Evolutionary conservation across 2,888 invertebrate genomes (phyloP), one percentile per base, ranked within the genome.

Genomic region (Eutolmus rufibarbis): DNA sequence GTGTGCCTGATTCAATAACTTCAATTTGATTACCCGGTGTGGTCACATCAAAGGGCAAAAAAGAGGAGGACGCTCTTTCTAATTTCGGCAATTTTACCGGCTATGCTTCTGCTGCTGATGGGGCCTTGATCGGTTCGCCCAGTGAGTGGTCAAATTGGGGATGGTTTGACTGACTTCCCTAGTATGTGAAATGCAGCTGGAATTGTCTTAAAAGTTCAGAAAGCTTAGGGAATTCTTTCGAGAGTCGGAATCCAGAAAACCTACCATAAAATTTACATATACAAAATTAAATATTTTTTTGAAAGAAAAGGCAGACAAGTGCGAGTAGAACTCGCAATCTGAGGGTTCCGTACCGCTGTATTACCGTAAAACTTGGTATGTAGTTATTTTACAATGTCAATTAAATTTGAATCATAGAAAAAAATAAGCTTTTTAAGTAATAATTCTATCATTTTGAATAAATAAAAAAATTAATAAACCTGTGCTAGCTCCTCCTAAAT

Each of bases 1-100:
- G 28, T 78, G 43, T 46, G 78, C 19, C 19, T 78, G 78, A 78
- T 78, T 78, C 78, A 78, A 78, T 78, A 37, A 78, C 43, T 7
- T 16, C 37, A 46, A 78, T 78, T 78, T 46, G 78, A 78, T 78
- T 78, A 78, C 78, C n/a, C 34, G 28, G 37, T 7, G n/a, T 76
- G 34, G 66, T 76, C 40, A 76, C 37, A 37, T 76, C 76, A 76
- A 76, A 76, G 40, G 76, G 37, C 66, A 66, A 28, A 66, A 23
- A 66, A 23, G 66, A 28, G 28, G 66, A 66, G 66, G 66, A 7
- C 12, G 4, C 28, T 66, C 28, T 66, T 66, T 66, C 19, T 19
- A 66, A 66, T 66, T 66, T 28, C 5, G 66, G 66, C 66, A 66
- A 66, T 66, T 66, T 66, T 66, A n/a, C 66, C 66, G 23, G 23